Evolutionary conservation across 2,797 vertebrate species (phyloP).

Genomic region (Echeneis naucrates): DNA sequence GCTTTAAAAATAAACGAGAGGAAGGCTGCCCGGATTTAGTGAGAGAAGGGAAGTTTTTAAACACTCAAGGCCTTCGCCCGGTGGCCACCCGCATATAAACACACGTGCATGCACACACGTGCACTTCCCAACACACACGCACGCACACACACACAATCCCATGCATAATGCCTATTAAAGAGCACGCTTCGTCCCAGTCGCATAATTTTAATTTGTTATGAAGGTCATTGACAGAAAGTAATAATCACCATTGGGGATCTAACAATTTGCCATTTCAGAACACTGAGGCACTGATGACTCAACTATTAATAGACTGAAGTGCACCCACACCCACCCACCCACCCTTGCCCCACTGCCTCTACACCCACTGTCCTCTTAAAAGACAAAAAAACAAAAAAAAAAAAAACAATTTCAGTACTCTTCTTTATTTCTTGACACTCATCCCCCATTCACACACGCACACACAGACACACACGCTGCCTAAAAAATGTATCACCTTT

Average conservation of each 20-base stretch:
- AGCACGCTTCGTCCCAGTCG: slow-evolving; percentile 85
- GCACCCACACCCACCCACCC: slow-evolving; percentile 23
- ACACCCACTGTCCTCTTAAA: slow-evolving; percentile 75
- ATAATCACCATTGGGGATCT: slow-evolving; percentile 86
- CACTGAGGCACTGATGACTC: slow-evolving; percentile 85
- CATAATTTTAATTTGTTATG: slow-evolving; percentile 89
- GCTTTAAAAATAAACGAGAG: slow-evolving; percentile 65
- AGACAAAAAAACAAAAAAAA: no score
- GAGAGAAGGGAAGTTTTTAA: slow-evolving; percentile 71
- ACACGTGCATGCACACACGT: slow-evolving; percentile 46
- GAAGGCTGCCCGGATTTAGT: slow-evolving; percentile 57
- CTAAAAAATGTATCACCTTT: slow-evolving; percentile 56
- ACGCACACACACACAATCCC: slow-evolving; percentile 61
- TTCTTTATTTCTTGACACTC: slow-evolving; percentile 31
- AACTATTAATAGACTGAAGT: slow-evolving; percentile 76
- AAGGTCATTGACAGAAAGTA: slow-evolving; percentile 89
- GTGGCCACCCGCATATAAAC: slow-evolving; percentile 58
- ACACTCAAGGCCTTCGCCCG: slow-evolving; percentile 72
- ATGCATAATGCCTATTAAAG: slow-evolving; percentile 85
- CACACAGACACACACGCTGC: neutral
- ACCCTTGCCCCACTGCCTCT: slow-evolving; percentile 49
- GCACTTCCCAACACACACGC: slow-evolving; percentile 47
- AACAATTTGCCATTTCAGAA: slow-evolving; percentile 89
- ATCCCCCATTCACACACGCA: slow-evolving; percentile 5
- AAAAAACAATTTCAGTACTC: slow-evolving; percentile 74